Evolutionary conservation across 2,888 invertebrate species (phyloP).

Genomic region (Xanthia togata): DNA sequence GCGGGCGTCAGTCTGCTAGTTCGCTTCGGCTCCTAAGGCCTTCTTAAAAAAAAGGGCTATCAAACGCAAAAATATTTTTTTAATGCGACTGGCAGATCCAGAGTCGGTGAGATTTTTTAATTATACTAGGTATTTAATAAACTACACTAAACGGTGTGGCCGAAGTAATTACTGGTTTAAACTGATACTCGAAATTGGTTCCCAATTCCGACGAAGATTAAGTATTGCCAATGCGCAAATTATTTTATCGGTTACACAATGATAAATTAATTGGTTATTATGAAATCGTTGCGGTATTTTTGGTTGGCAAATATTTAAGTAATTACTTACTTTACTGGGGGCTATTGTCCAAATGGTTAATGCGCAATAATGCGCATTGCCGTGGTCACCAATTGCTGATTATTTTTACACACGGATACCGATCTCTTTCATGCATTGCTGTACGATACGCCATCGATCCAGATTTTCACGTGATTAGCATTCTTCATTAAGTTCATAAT

Average conservation of each 20-base stretch:
- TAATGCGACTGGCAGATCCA: too few relatives aligned
- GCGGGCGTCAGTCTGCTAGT: too few relatives aligned
- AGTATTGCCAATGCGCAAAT: conserved; percentile 27
- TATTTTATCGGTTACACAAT: conserved; percentile 26
- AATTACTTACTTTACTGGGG: not conserved
- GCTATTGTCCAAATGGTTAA: not conserved
- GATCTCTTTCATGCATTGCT: conserved; percentile 1
- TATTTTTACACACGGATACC: not conserved
- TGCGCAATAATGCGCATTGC: conserved; percentile 14
- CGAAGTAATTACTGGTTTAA: conserved; percentile 12
- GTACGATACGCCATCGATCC: not conserved
- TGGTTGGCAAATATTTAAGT: conserved; percentile 14
- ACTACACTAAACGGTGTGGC: not conserved
- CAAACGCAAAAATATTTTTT: too few relatives aligned
- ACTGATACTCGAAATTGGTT: conserved; percentile 7
- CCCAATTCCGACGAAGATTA: conserved; percentile 14
- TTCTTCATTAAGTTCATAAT: conserved; percentile 10
- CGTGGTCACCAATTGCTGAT: not conserved
- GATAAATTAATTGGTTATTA: conserved; percentile 35
- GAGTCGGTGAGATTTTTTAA: too few relatives aligned
- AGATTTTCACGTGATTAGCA: not conserved
- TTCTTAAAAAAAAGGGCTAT: not conserved
- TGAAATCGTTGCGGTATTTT: conserved; percentile 11
- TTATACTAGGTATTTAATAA: not conserved
- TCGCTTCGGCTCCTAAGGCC: not conserved